A percentile compares a stretch with the other conserved stretches of the same genome.
phyloP scores from a whole-genome alignment of 2,888 invertebrate species.

The Gastracanthus pulcherrimus region DNA sequence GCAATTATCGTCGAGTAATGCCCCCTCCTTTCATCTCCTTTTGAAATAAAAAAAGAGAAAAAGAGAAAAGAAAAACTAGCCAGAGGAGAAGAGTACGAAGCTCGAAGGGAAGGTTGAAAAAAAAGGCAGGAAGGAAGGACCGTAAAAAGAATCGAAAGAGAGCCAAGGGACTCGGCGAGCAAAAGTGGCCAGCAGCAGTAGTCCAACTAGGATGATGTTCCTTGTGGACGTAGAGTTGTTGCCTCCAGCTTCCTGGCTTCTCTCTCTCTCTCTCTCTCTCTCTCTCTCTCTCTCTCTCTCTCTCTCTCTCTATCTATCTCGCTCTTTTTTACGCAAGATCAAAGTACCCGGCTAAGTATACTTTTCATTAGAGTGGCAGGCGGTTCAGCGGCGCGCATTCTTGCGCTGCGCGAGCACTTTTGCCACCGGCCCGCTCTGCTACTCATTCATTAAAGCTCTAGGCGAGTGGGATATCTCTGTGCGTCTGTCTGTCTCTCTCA shows the following conservation, averaged over 20 bases:
- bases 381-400: slow-evolving; percentile 46
- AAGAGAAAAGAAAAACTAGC: slow-evolving; percentile 12
- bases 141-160: slow-evolving; percentile 22
- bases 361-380: slow-evolving; percentile 68
- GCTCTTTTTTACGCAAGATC: slow-evolving; percentile 66
- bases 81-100: no score
- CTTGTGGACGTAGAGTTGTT: slow-evolving; percentile 22
- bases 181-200: slow-evolving; percentile 16
- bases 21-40: background rate
- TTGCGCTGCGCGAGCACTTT: slow-evolving; percentile 45
- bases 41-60: background rate
- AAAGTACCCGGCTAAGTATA: slow-evolving; percentile 68
- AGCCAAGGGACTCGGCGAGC: background rate
- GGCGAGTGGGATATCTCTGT: background rate
- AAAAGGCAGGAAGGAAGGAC: no score
- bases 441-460: slow-evolving; percentile 42
- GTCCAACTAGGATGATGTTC: background rate
- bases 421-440: slow-evolving; percentile 60
- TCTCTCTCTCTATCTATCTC: slow-evolving; percentile 1
- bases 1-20: slow-evolving; percentile 40
- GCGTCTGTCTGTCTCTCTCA: background rate
- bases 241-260: background rate
- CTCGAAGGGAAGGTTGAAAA: no score
- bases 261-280: slow-evolving; percentile 15
- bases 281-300: slow-evolving; percentile 19